Base-by-base conservation (phyloP, 2,113 vertebrate genomes). In the Murina feae region DNA sequence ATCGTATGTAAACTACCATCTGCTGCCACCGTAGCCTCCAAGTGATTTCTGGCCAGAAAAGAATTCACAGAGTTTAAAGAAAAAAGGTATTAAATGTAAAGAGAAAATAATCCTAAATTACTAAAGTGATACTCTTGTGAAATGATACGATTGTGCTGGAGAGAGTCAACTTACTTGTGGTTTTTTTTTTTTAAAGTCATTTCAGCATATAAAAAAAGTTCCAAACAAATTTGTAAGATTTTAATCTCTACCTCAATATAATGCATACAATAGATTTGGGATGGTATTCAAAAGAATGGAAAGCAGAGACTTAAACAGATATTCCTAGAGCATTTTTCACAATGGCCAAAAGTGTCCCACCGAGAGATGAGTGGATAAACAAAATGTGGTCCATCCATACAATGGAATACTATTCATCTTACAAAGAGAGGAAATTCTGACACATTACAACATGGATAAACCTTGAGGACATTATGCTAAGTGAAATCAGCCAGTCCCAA, bases 11-110 rank as follows among this genome's bases (percentile, higher is more conserved):
- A 91, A 78, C 25, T 42, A 4, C 44, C 79, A 2, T 6, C 17
- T 39, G 42, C 44, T 32, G n/a, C 12, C 21, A 4, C 0, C 0
- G 25, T 2, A 12, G n/a, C 51, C 7, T 2, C 9, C 13, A 2
- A 39, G 49, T 20, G 30, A 21, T 0, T 17, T 32, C 51, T 37
- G 82, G 71, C 47, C 16, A 13, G 60, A 51, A 39, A 21, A 39
- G 58, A 53, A 44, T 16, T 9, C 68, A 39, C 0, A 37, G 58
- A 23, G 5, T 32, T 71, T 63, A 9, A 71, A 58, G 32, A 10
- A 42, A 49, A 76, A 69, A 63, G 8, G 17, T n/a, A 21, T 17
- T 44, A 39, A 68, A 16, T 8, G 3, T 14, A 44, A 51, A 60
- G 55, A n/a, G 55, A 82, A 21, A 14, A 17, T 6, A 2, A 25